Percentiles rank a stretch among this genome's conserved stretches.
phyloP scores from a whole-genome alignment of 2,888 invertebrate genomes.

The Apamea crenata region DNA sequence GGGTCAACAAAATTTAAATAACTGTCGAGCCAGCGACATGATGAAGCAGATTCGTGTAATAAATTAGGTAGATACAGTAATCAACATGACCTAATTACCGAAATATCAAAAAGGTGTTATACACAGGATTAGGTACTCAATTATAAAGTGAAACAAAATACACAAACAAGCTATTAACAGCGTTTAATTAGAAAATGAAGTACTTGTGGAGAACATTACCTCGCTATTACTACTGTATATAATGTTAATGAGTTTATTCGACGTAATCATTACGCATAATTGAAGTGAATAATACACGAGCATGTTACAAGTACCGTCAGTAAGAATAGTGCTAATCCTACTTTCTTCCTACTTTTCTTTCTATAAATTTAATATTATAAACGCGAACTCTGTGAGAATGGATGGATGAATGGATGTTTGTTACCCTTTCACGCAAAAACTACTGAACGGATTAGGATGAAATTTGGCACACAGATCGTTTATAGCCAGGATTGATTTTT shows the following conservation, averaged over 20 bases:
- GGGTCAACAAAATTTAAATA: too few species aligned
- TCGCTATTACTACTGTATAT: constrained; percentile 51
- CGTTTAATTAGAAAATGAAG: constrained; percentile 53
- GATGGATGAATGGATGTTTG: too few species aligned
- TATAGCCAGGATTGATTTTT: too few species aligned
- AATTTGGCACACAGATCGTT: too few species aligned
- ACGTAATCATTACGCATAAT: constrained; percentile 57
- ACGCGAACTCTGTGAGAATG: too few species aligned
- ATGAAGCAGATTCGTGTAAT: too few species aligned
- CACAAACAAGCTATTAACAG: constrained; percentile 23
- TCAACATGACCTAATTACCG: background rate
- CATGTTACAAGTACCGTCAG: constrained; percentile 33
- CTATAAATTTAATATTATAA: too few species aligned
- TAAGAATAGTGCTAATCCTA: background rate
- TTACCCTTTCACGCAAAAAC: too few species aligned
- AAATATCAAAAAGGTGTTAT: background rate
- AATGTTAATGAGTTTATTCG: constrained; percentile 57
- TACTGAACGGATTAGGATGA: too few species aligned
- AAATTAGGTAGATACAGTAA: too few species aligned
- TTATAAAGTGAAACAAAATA: constrained; percentile 18
- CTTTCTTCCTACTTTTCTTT: too few species aligned
- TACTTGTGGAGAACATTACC: constrained; percentile 45
- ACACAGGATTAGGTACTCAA: background rate
- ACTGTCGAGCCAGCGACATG: too few species aligned
- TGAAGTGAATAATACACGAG: constrained; percentile 52